Evolutionary conservation across 2,888 invertebrate genomes (phyloP).

Genomic region (Tetragonisca angustula): DNA sequence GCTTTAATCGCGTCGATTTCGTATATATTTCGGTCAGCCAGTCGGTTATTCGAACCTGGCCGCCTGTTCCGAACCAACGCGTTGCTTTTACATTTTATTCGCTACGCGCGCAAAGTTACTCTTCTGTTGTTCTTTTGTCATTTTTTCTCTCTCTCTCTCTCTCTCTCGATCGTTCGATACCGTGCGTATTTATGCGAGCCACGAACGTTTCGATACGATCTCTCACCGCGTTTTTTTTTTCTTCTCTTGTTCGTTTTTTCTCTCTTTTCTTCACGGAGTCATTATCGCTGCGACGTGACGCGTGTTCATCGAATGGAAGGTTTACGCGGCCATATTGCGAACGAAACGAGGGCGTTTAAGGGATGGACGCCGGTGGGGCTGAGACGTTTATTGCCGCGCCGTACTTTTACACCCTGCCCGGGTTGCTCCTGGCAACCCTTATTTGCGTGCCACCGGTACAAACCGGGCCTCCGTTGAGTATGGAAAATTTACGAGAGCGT

Average conservation of each 20-base stretch:
- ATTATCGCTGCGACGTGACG: not conserved
- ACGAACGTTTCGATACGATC: not conserved
- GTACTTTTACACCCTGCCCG: constrained; percentile 38
- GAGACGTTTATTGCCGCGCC: constrained; percentile 41
- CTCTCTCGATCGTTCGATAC: no score
- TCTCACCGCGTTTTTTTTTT: no score
- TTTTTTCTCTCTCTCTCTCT: no score
- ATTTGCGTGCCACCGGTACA: constrained; percentile 27
- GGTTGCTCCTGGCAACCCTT: constrained; percentile 36
- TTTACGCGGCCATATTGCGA: not conserved
- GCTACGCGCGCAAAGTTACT: not conserved
- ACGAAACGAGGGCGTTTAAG: not conserved
- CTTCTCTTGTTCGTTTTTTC: no score
- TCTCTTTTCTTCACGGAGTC: not conserved
- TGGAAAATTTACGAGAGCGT: constrained; percentile 36
- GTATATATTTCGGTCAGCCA: not conserved
- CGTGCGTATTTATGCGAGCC: constrained; percentile 3
- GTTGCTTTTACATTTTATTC: constrained; percentile 33
- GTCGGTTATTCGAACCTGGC: not conserved
- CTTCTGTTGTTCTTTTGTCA: not conserved
- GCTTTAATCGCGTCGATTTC: constrained; percentile 8
- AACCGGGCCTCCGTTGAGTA: not conserved
- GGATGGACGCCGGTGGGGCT: not conserved
- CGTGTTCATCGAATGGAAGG: not conserved
- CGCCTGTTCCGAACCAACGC: not conserved